phyloP scores from a whole-genome alignment of 2,113 vertebrate species.

The Gallinago media region DNA sequence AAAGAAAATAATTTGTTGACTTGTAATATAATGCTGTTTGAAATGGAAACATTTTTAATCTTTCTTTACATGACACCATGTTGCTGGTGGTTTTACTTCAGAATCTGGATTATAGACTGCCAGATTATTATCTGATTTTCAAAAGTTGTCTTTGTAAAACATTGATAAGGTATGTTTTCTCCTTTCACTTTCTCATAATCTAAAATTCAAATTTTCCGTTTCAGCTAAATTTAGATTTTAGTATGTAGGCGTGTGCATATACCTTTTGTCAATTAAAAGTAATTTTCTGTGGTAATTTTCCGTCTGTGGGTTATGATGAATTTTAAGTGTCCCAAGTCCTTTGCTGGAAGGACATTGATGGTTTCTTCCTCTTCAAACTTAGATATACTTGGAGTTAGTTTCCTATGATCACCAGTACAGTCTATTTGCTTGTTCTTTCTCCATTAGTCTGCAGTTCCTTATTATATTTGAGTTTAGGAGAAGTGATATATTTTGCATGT shows the following conservation, averaged over 20 bases:
- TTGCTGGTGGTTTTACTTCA: background rate
- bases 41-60: background rate
- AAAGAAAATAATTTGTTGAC: background rate
- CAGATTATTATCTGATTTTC: background rate
- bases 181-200: background rate
- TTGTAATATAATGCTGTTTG: background rate
- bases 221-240: background rate
- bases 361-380: background rate
- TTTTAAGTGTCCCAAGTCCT: background rate
- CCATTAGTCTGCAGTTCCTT: background rate
- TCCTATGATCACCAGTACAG: background rate
- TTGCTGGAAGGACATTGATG: background rate
- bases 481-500: background rate
- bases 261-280: background rate
- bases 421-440: background rate
- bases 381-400: background rate
- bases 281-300: background rate
- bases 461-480: background rate
- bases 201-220: background rate
- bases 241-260: background rate
- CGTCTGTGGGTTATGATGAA: background rate
- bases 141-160: background rate
- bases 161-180: background rate
- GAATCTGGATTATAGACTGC: background rate
- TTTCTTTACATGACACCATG: background rate